phyloP scores from a whole-genome alignment of 2,797 vertebrate genomes.

The Cuculus canorus region DNA sequence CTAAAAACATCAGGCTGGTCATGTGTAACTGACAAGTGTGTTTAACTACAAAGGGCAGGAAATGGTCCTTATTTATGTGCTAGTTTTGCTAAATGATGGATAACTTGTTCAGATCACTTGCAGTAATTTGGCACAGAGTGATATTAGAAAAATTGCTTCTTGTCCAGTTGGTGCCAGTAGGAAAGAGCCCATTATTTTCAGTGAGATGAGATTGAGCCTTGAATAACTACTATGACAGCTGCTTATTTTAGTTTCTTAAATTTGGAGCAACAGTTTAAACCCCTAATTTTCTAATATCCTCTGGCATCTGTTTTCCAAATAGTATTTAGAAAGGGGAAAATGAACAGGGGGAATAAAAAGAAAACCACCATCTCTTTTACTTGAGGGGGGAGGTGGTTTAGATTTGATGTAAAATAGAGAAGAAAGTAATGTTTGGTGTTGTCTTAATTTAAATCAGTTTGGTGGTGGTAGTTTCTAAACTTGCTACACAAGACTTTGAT shows the following conservation, averaged over 20 bases:
- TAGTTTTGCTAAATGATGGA: neutral
- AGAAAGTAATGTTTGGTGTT: neutral
- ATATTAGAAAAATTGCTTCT: neutral
- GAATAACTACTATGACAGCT: neutral
- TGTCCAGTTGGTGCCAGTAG: neutral
- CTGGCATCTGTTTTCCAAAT: neutral
- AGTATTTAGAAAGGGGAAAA: neutral
- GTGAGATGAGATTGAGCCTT: neutral
- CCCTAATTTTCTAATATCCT: neutral
- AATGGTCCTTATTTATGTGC: neutral
- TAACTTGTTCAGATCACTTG: neutral
- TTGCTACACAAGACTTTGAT: neutral
- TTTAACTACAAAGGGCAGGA: neutral
- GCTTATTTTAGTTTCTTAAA: neutral
- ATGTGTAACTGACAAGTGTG: neutral
- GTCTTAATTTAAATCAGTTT: neutral
- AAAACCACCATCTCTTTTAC: neutral
- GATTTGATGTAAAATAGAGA: neutral
- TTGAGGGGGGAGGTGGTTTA: neutral
- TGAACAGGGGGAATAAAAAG: accelerated
- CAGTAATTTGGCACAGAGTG: neutral
- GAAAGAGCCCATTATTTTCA: neutral
- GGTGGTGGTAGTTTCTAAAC: neutral
- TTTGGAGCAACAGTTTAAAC: neutral
- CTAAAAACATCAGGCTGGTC: neutral